These are phyloP conservation scores for Oxygymnocypris stewartii DNA, from an alignment of 2,113 vertebrate species.

Conservation along the genomic window DNA sequence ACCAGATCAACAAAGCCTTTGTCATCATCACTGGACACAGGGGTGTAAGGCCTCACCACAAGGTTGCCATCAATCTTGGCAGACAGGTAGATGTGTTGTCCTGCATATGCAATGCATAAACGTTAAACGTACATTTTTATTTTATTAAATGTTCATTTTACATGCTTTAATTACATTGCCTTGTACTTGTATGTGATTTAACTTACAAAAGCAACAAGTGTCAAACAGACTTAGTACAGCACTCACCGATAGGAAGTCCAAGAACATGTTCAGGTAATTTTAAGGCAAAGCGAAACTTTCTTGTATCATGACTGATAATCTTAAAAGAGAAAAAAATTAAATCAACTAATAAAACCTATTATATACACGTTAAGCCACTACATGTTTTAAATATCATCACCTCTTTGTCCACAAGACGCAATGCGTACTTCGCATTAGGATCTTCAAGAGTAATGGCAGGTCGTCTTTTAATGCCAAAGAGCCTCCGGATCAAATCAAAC, in stretches of 20 bases:
- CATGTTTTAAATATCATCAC: constrained; percentile 52
- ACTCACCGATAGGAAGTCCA: constrained; percentile 90
- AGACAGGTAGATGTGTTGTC: constrained; percentile 95
- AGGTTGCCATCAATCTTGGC: constrained; percentile 84
- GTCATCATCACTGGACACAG: constrained; percentile 91
- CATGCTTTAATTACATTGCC: too few species aligned
- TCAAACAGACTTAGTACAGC: background rate
- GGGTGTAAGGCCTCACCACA: constrained; percentile 93
- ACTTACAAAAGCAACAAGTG: background rate
- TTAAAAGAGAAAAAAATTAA: constrained; percentile 55
- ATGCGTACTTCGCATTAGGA: constrained; percentile 74
- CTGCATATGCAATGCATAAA: constrained; percentile 63
- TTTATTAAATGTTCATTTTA: too few species aligned
- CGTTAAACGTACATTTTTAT: background rate
- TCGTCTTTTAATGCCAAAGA: constrained; percentile 67
- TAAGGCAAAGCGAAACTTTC: constrained; percentile 92
- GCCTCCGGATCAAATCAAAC: constrained; percentile 68
- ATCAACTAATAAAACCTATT: background rate
- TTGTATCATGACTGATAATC: constrained; percentile 91
- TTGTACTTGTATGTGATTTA: too few species aligned
- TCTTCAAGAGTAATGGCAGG: constrained; percentile 76
- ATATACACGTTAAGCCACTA: background rate
- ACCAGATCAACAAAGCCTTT: constrained; percentile 94
- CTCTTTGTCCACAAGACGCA: constrained; percentile 77
- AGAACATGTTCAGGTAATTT: constrained; percentile 82